A percentile compares a stretch with the other conserved stretches of the same genome.
These are phyloP conservation scores for Diachrysia chrysitis DNA, from an alignment of 2,888 invertebrate species.

Conservation along the genomic window DNA sequence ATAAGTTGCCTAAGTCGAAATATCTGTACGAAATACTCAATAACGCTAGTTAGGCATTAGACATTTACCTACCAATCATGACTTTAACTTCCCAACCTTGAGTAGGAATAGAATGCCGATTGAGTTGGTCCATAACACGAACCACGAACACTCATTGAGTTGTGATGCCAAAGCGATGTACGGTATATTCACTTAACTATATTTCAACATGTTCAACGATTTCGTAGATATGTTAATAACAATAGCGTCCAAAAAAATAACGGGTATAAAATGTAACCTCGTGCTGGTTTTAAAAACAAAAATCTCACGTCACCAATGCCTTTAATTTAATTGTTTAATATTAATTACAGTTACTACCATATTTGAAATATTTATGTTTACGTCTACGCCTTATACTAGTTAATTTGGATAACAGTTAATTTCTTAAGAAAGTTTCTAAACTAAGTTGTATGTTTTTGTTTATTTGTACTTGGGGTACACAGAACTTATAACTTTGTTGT, in stretches of 20 bases:
- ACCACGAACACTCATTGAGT: not conserved
- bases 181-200: not conserved
- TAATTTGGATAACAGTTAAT: conserved; percentile 37
- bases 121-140: not conserved
- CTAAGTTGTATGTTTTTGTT: conserved; percentile 44
- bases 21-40: not conserved
- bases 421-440: conserved; percentile 42
- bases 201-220: not conserved
- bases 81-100: not conserved
- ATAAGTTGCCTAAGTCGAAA: not conserved
- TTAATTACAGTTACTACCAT: not conserved
- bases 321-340: not conserved
- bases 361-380: not conserved
- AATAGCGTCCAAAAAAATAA: conserved; percentile 2
- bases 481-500: conserved; percentile 42
- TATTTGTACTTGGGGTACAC: conserved; percentile 31
- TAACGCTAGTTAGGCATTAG: not conserved
- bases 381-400: not conserved
- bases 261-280: conserved; percentile 2
- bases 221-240: not conserved
- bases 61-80: not conserved
- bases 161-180: no score
- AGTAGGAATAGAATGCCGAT: not conserved
- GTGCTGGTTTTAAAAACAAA: not conserved
- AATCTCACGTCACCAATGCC: not conserved